Conservation (phyloP, 2,888 invertebrate species). For the Trachelus iudaicus region DNA sequence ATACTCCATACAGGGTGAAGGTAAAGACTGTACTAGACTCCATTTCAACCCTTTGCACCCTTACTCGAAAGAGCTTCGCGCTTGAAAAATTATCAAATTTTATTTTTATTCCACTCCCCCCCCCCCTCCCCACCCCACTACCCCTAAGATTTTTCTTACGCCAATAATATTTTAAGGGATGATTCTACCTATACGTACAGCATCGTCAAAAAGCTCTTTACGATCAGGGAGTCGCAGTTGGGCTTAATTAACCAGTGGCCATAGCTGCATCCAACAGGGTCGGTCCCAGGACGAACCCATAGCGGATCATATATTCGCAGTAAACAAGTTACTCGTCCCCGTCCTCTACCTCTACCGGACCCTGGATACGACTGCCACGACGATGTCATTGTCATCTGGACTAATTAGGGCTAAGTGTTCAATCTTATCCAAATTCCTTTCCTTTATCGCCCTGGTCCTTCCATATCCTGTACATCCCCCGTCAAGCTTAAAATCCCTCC, state of each 20-base stretch:
- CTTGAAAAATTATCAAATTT: background rate
- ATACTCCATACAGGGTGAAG: conserved; percentile 7
- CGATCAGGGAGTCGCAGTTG: background rate
- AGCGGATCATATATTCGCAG: conserved; percentile 8
- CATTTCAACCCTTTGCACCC: background rate
- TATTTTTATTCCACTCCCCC: background rate
- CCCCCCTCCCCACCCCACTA: background rate
- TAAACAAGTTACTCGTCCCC: conserved; percentile 2
- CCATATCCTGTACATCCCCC: background rate
- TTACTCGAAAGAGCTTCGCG: background rate
- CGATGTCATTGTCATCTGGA: background rate
- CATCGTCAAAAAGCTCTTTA: background rate
- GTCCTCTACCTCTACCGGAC: background rate
- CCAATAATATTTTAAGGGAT: conserved; percentile 11
- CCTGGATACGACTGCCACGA: background rate
- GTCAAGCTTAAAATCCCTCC: background rate
- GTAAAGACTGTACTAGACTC: background rate
- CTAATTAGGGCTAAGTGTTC: background rate
- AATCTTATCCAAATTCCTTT: background rate
- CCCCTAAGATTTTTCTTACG: conserved; percentile 13
- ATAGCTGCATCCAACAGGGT: background rate
- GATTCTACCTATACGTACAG: background rate
- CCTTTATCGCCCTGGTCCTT: background rate
- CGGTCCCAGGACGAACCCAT: background rate
- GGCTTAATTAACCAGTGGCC: background rate